Percentiles rank a stretch among this genome's conserved stretches.
These are phyloP conservation scores for Sinosuthora webbiana DNA, from an alignment of 2,113 vertebrate genomes.

Conservation along the genomic window DNA sequence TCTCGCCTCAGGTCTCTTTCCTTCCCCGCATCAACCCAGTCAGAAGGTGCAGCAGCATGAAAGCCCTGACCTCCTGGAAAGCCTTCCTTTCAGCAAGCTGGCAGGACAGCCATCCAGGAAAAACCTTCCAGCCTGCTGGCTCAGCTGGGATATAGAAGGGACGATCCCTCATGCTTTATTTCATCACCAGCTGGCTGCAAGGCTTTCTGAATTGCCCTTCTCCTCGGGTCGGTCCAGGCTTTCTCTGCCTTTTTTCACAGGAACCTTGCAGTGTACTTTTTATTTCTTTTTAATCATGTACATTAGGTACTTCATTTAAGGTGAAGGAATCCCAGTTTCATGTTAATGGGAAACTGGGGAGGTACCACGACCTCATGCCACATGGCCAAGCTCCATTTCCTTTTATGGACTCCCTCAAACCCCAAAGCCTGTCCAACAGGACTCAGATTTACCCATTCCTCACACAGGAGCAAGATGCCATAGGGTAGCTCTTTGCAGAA, in stretches of 20 bases:
- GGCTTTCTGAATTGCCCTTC: neutral
- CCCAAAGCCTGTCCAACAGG: neutral
- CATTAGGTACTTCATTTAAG: neutral
- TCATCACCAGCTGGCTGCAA: neutral
- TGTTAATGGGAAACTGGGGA: neutral
- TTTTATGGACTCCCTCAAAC: neutral
- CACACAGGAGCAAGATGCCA: neutral
- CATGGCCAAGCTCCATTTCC: neutral
- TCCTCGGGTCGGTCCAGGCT: accelerated
- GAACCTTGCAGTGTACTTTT: neutral
- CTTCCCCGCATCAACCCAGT: neutral
- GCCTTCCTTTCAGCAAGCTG: neutral
- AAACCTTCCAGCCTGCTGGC: neutral
- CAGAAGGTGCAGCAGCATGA: neutral
- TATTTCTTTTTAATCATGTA: neutral
- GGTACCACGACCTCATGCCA: neutral
- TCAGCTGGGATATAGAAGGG: neutral
- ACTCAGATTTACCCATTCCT: neutral
- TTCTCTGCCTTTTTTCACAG: neutral
- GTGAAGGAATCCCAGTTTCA: neutral
- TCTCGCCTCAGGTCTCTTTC: neutral
- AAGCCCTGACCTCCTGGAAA: neutral
- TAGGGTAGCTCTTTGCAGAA: neutral
- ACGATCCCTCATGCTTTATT: neutral
- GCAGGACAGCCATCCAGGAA: neutral